Conservation (phyloP, 1,140 invertebrate genomes). For the Scaptomyza graminum region DNA sequence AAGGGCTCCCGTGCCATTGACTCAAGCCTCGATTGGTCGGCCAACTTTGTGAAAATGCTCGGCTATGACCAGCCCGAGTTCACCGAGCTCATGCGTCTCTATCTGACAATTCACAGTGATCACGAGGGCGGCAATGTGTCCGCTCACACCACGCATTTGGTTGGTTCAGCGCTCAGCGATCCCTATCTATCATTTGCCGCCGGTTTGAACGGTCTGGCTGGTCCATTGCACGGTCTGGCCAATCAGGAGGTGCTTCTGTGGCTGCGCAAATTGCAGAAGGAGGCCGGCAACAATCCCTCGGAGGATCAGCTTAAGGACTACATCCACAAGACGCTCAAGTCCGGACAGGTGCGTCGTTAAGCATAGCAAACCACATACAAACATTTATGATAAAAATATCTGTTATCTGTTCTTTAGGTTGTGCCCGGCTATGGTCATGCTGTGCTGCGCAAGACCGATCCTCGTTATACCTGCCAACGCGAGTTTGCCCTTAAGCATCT, state of each 20-base stretch:
- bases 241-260: constrained; percentile 97
- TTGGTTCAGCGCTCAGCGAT: constrained; percentile 97
- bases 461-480: constrained; percentile 94
- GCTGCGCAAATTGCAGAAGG: constrained; percentile 91
- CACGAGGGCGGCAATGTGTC: constrained; percentile 98
- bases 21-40: constrained; percentile 95
- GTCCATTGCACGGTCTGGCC: constrained; percentile 97
- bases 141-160: constrained; percentile 97
- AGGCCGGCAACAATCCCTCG: constrained; percentile 91
- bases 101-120: constrained; percentile 97
- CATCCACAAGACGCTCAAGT: constrained; percentile 97
- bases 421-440: constrained; percentile 99
- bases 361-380: too few relatives aligned
- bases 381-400: neutral
- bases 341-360: constrained; percentile 85
- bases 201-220: constrained; percentile 97
- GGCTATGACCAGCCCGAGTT: constrained; percentile 95
- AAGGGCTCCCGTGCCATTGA: constrained; percentile 95
- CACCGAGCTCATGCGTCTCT: constrained; percentile 96
- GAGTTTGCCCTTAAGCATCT: constrained; percentile 98
- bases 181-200: constrained; percentile 97
- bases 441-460: constrained; percentile 98
- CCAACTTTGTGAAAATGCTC: constrained; percentile 96
- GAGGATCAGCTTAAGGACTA: constrained; percentile 96
- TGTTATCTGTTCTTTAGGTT: constrained; percentile 85